phyloP scores from a whole-genome alignment of 2,888 invertebrate genomes.

The Caenorhabditis doughertyi region DNA sequence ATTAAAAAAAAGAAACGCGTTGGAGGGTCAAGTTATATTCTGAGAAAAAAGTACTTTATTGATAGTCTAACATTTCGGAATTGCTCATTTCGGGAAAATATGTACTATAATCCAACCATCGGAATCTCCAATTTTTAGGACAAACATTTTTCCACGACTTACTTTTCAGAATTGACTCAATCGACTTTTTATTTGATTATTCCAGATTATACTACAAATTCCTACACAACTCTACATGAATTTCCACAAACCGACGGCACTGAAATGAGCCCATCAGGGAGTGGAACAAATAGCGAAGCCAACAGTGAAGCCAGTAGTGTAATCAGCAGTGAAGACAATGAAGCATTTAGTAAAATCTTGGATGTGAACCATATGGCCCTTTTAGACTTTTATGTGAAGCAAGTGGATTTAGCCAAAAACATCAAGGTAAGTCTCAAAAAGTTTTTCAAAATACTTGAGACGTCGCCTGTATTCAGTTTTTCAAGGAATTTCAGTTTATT shows the following conservation, averaged over 20 bases:
- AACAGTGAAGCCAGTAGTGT: neutral
- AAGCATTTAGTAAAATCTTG: conserved; percentile 29
- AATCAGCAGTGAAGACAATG: neutral
- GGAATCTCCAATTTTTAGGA: too few relatives aligned
- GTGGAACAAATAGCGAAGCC: neutral
- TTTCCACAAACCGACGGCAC: neutral
- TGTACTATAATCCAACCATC: too few relatives aligned
- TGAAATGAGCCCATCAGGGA: neutral
- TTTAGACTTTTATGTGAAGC: conserved; percentile 29
- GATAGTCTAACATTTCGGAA: too few relatives aligned
- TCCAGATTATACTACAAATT: conserved; percentile 31
- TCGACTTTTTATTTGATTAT: too few relatives aligned
- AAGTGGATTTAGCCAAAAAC: neutral
- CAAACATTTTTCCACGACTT: too few relatives aligned
- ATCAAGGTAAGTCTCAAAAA: neutral
- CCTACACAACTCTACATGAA: conserved; percentile 31
- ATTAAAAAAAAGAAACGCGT: too few relatives aligned
- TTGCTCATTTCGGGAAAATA: too few relatives aligned
- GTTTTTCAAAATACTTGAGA: too few relatives aligned
- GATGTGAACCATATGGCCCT: conserved; percentile 7
- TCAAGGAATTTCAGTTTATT: too few relatives aligned
- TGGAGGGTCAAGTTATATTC: too few relatives aligned
- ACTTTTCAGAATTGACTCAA: too few relatives aligned
- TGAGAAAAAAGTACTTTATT: too few relatives aligned
- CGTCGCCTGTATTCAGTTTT: neutral